Evolutionary conservation across 2,797 vertebrate species (phyloP).

Genomic region (Pelodytes ibericus): DNA sequence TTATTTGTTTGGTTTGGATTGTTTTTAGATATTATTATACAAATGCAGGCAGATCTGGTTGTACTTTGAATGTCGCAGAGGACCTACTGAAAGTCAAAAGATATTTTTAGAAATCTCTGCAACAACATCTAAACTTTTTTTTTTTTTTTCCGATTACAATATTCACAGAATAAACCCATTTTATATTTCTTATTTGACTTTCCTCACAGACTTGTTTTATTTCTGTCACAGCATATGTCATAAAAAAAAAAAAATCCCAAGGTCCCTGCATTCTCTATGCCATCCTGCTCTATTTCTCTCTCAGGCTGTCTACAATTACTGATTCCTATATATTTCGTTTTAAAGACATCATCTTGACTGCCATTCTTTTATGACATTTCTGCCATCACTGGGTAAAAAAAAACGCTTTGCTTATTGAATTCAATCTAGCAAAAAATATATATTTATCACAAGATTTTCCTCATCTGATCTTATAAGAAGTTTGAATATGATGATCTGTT

Average conservation of each 20-base stretch:
- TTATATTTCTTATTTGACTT: conserved; percentile 31
- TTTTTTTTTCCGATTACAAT: conserved; percentile 14
- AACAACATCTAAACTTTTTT: background rate
- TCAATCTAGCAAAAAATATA: background rate
- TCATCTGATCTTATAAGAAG: conserved; percentile 4
- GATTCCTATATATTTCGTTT: conserved; percentile 26
- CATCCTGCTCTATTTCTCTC: background rate
- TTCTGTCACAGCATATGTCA: conserved; percentile 19
- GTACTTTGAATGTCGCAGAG: too few species aligned
- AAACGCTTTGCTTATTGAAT: conserved; percentile 12
- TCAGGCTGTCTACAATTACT: background rate
- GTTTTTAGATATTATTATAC: too few species aligned
- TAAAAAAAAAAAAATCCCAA: conserved; percentile 12
- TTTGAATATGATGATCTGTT: background rate
- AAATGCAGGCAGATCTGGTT: too few species aligned
- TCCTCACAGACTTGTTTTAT: background rate
- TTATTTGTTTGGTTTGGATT: too few species aligned
- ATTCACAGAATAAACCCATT: conserved; percentile 20
- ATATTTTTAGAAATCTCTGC: too few species aligned
- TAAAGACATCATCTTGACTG: conserved; percentile 12
- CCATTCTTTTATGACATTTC: conserved; percentile 15
- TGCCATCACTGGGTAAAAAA: conserved; percentile 4
- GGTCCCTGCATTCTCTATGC: background rate
- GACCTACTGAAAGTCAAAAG: background rate
- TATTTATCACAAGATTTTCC: background rate